phyloP scores from a whole-genome alignment of 2,888 invertebrate species.

The Drosophila austrosaltans region DNA sequence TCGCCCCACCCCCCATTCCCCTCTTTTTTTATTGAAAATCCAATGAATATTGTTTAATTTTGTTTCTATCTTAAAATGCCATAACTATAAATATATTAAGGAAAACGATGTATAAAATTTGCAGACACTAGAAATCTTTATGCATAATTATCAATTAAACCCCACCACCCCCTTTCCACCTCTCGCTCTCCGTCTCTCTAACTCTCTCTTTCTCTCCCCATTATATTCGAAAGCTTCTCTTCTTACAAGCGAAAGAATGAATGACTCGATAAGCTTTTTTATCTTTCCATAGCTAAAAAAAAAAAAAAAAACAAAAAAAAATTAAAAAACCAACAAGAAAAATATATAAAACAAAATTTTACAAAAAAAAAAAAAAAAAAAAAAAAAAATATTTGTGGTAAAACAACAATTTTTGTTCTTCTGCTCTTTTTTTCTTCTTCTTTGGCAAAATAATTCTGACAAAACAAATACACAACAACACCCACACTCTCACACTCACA shows the following conservation, averaged over 20 bases:
- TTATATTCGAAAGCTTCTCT: slow-evolving; percentile 42
- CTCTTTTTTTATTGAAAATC: background rate
- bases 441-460: slow-evolving; percentile 47
- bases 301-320: slow-evolving; percentile 35
- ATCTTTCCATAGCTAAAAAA: slow-evolving; percentile 48
- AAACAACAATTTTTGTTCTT: slow-evolving; percentile 66
- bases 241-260: slow-evolving; percentile 35
- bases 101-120: background rate
- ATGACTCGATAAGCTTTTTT: slow-evolving; percentile 59
- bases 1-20: background rate
- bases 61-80: too few species aligned
- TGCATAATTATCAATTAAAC: background rate
- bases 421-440: slow-evolving; percentile 66
- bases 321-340: slow-evolving; percentile 33
- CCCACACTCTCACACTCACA: slow-evolving; percentile 24
- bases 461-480: slow-evolving; percentile 44
- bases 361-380: slow-evolving; percentile 2
- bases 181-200: background rate
- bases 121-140: background rate
- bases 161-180: background rate
- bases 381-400: slow-evolving; percentile 65
- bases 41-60: slow-evolving; percentile 1
- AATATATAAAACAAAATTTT: slow-evolving; percentile 51
- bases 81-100: background rate
- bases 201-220: slow-evolving; percentile 15